Conservation (phyloP, 2,888 invertebrate species). For the Acanthococcus lagerstroemiae region DNA sequence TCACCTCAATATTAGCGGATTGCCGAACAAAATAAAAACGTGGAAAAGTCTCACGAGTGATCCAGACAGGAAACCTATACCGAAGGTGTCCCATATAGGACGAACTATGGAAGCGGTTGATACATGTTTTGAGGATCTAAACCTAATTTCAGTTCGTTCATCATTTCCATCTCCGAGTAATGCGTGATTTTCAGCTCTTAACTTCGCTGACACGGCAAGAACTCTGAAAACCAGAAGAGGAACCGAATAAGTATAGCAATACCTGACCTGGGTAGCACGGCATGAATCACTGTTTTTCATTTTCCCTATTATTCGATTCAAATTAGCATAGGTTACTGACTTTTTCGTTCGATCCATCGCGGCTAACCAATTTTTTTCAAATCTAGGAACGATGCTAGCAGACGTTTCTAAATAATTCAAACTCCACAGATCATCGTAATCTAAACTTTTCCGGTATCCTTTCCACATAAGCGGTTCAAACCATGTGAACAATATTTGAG, state of each 20-base stretch:
- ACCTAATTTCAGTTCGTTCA: neutral
- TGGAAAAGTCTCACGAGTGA: slow-evolving; percentile 69
- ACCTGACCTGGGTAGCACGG: too few species aligned
- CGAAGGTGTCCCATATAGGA: slow-evolving; percentile 76
- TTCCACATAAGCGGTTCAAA: slow-evolving; percentile 74
- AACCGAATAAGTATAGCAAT: too few species aligned
- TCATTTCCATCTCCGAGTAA: slow-evolving; percentile 2
- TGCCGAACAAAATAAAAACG: slow-evolving; percentile 76
- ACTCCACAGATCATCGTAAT: slow-evolving; percentile 76
- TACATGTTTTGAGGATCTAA: neutral
- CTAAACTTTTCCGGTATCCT: slow-evolving; percentile 75
- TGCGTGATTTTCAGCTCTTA: slow-evolving; percentile 15
- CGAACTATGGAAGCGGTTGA: slow-evolving; percentile 66
- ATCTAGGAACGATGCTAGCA: slow-evolving; percentile 64
- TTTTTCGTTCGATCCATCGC: slow-evolving; percentile 37
- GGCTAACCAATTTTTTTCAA: slow-evolving; percentile 75
- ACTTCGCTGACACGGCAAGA: too few species aligned
- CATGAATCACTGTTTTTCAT: too few species aligned
- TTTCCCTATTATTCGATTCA: too few species aligned
- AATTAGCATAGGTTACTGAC: too few species aligned
- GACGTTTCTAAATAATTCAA: slow-evolving; percentile 75
- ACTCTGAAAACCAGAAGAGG: too few species aligned
- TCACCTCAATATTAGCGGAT: slow-evolving; percentile 81
- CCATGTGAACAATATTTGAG: slow-evolving; percentile 80
- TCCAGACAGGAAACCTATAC: slow-evolving; percentile 77